Evolutionary conservation across 2,797 vertebrate species (phyloP).

Genomic region (Alca torda): DNA sequence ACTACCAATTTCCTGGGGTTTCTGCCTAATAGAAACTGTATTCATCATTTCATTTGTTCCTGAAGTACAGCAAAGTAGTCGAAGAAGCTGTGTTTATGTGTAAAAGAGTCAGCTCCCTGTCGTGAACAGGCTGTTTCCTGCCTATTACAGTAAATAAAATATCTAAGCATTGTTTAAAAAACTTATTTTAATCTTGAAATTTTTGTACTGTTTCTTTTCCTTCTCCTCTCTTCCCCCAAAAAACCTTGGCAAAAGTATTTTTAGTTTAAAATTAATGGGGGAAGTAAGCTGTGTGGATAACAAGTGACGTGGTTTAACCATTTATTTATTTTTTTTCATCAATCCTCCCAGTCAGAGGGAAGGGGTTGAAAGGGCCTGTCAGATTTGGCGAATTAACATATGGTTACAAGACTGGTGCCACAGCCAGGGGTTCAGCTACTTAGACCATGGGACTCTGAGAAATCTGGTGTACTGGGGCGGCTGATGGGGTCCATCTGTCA

Average conservation of each 20-base stretch:
- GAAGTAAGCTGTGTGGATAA: neutral
- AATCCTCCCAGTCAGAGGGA: neutral
- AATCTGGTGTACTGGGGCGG: neutral
- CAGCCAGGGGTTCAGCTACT: neutral
- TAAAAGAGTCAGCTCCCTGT: neutral
- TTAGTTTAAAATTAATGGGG: neutral
- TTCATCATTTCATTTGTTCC: slow-evolving; percentile 21
- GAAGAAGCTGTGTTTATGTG: slow-evolving; percentile 2
- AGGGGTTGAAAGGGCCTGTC: neutral
- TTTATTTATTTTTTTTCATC: neutral
- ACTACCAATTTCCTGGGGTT: slow-evolving; percentile 1
- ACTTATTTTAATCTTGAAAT: neutral
- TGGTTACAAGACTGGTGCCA: neutral
- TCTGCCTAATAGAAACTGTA: neutral
- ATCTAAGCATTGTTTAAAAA: neutral
- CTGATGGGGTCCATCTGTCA: neutral
- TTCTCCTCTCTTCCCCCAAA: neutral
- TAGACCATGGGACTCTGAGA: neutral
- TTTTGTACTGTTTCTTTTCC: neutral
- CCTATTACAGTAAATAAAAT: neutral
- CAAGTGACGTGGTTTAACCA: neutral
- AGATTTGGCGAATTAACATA: neutral
- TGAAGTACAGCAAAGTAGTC: neutral
- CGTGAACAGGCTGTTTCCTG: neutral
- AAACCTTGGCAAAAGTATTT: neutral